phyloP scores from a whole-genome alignment of 2,113 vertebrate genomes.

The Seriola aureovittata region DNA sequence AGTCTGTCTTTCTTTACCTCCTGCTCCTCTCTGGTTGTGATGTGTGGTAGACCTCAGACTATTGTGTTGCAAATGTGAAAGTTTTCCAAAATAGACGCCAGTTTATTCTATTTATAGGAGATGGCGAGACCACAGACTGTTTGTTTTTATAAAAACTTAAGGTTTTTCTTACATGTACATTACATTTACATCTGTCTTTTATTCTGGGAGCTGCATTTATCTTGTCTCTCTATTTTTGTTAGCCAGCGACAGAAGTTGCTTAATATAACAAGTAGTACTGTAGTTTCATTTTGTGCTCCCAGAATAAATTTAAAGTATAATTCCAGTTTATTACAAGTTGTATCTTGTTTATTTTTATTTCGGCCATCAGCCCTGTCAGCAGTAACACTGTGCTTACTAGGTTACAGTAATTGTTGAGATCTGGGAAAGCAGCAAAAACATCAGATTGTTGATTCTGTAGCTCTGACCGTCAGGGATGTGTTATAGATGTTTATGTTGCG shows the following conservation, averaged over 20 bases:
- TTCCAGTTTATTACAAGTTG: background rate
- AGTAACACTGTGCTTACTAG: background rate
- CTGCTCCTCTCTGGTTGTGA: conserved; percentile 59
- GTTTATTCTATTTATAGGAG: conserved; percentile 72
- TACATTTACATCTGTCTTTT: conserved; percentile 51
- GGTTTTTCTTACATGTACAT: conserved; percentile 50
- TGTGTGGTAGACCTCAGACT: conserved; percentile 78
- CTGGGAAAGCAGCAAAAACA: background rate
- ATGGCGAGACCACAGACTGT: conserved; percentile 37
- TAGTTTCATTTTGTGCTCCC: conserved; percentile 1
- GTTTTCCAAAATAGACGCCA: conserved; percentile 71
- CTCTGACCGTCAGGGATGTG: background rate
- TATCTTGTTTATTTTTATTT: background rate
- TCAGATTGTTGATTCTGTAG: background rate
- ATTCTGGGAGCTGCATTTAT: conserved; percentile 36
- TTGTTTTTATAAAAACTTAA: conserved; percentile 27
- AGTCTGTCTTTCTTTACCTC: conserved; percentile 56
- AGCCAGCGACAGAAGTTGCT: conserved; percentile 3
- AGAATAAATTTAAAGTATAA: background rate
- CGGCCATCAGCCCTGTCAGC: background rate
- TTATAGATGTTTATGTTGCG: background rate
- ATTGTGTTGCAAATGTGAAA: conserved; percentile 78
- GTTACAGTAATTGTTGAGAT: background rate
- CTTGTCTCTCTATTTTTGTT: conserved; percentile 26
- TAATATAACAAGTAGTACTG: conserved; percentile 18